Evolutionary conservation across 23 tunicate genomes (phyloP).

Genomic region (Ciona savignyi): DNA sequence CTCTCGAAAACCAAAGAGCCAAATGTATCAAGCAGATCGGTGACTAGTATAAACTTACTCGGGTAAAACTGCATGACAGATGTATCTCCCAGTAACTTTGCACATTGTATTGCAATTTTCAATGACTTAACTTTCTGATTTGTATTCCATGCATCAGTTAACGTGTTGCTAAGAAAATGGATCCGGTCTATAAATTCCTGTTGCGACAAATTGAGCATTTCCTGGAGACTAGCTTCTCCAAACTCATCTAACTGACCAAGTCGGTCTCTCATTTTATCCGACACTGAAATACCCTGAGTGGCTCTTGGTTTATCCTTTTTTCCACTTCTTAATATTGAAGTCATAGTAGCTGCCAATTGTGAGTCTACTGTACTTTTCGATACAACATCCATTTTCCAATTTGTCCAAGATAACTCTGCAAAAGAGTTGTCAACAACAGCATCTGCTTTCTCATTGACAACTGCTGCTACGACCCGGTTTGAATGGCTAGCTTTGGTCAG

Average conservation of each 20-base stretch:
- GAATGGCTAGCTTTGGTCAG: not conserved
- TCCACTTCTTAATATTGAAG: not conserved
- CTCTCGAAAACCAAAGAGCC: slow-evolving; percentile 49
- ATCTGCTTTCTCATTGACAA: not conserved
- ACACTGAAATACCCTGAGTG: slow-evolving; percentile 19
- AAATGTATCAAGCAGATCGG: slow-evolving; percentile 66
- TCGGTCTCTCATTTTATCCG: slow-evolving; percentile 62
- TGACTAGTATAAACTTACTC: slow-evolving; percentile 79
- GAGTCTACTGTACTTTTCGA: not conserved
- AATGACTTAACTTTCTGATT: slow-evolving; percentile 88
- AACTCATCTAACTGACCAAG: slow-evolving; percentile 83
- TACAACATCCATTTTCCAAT: not conserved
- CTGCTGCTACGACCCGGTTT: not conserved
- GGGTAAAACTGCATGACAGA: slow-evolving; percentile 76
- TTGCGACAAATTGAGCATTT: slow-evolving; percentile 57
- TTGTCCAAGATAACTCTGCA: not conserved
- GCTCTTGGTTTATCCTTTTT: not conserved
- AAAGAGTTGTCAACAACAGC: not conserved
- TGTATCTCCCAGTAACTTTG: slow-evolving; percentile 60
- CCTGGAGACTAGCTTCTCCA: slow-evolving; percentile 55
- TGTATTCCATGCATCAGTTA: slow-evolving; percentile 66
- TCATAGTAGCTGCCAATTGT: not conserved
- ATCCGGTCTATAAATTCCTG: slow-evolving; percentile 71
- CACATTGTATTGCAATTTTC: slow-evolving; percentile 90
- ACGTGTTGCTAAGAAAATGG: slow-evolving; percentile 28